Evolutionary conservation across 2,888 invertebrate species (phyloP).

Genomic region (Drosophila leonis): DNA sequence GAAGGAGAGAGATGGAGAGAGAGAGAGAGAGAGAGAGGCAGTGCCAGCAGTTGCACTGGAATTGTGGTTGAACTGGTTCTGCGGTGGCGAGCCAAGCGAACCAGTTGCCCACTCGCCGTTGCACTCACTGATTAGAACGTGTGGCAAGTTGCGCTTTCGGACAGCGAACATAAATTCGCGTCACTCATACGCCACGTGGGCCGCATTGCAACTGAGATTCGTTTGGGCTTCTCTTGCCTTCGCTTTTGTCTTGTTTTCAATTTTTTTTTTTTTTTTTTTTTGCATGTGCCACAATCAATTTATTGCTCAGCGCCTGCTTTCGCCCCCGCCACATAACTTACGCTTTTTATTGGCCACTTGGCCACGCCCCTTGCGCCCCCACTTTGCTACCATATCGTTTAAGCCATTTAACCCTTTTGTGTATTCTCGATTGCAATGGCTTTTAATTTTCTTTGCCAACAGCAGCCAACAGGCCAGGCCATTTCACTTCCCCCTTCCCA

Average conservation of each 20-base stretch:
- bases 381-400: constrained; percentile 33
- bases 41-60: background rate
- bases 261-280: constrained; percentile 26
- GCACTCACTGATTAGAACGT: constrained; percentile 74
- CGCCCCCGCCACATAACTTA: constrained; percentile 64
- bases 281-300: constrained; percentile 54
- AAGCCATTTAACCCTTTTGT: constrained; percentile 79
- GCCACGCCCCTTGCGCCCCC: constrained; percentile 38
- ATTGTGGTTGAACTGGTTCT: constrained; percentile 43
- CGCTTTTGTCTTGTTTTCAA: no score
- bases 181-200: constrained; percentile 81
- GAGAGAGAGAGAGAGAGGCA: no score
- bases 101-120: constrained; percentile 43
- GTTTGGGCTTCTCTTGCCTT: no score
- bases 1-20: background rate
- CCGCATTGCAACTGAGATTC: constrained; percentile 58
- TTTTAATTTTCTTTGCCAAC: constrained; percentile 69
- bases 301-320: constrained; percentile 33
- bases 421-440: constrained; percentile 57
- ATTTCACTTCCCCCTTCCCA: background rate
- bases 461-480: constrained; percentile 33
- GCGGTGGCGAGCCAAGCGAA: constrained; percentile 33
- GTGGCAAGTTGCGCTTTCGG: constrained; percentile 61
- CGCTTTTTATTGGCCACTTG: constrained; percentile 74
- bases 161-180: constrained; percentile 79